Conservation (phyloP, 2,797 vertebrate species). For the Arrhamphus sclerolepis region DNA sequence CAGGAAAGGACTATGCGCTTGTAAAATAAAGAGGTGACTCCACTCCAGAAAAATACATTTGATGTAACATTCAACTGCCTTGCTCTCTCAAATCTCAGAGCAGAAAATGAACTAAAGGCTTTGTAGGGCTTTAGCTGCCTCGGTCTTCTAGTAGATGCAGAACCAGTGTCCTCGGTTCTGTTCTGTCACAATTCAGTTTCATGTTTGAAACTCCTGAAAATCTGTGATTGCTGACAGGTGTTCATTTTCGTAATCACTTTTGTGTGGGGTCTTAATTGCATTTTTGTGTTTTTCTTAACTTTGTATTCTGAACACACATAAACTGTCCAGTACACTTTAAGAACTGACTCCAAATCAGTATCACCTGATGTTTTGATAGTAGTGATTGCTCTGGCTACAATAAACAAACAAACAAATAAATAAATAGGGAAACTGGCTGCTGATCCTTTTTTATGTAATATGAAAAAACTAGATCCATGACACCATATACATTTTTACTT, state of each 20-base stretch:
- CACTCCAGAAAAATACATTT: too few relatives aligned
- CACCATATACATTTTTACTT: too few relatives aligned
- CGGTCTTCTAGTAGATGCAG: too few relatives aligned
- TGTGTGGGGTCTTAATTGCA: not conserved
- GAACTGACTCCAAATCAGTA: not conserved
- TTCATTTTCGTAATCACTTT: conserved; percentile 38
- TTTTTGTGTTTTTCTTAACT: conserved; percentile 7
- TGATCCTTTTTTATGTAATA: too few relatives aligned
- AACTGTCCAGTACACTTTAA: not conserved
- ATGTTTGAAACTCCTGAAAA: too few relatives aligned
- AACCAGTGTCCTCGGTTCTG: not conserved
- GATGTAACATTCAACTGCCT: not conserved
- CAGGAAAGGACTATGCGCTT: too few relatives aligned
- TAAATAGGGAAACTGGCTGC: too few relatives aligned
- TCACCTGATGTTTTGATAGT: too few relatives aligned
- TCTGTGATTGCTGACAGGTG: conserved; percentile 30
- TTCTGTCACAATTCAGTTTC: conserved; percentile 7
- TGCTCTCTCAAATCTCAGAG: conserved; percentile 22
- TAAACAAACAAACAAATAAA: too few relatives aligned
- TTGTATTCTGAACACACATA: not conserved
- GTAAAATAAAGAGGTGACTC: too few relatives aligned
- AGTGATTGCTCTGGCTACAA: too few relatives aligned
- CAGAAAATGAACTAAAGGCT: conserved; percentile 3
- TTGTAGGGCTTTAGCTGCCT: not conserved
- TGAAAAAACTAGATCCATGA: too few relatives aligned